These are phyloP conservation scores for Passer montanus DNA, from an alignment of 2,113 vertebrate genomes.

Conservation along the genomic window DNA sequence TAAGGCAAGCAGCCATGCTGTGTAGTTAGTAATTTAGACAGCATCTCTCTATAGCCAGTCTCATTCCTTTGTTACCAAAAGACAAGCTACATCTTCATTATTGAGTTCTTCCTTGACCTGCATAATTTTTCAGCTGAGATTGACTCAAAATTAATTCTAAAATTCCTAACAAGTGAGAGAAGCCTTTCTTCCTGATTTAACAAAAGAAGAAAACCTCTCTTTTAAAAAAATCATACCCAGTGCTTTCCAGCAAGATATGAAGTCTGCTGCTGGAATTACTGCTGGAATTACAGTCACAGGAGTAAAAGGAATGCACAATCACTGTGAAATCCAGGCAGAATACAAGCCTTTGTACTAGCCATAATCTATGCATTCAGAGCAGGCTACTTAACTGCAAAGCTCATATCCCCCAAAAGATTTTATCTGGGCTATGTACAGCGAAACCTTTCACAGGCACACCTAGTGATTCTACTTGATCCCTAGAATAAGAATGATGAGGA, in stretches of 20 bases:
- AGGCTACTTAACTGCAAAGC: background rate
- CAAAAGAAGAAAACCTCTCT: background rate
- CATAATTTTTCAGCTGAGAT: background rate
- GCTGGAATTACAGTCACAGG: background rate
- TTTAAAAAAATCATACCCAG: background rate
- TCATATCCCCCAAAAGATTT: background rate
- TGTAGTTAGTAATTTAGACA: background rate
- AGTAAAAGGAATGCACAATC: background rate
- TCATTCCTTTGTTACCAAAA: background rate
- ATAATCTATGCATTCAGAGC: background rate
- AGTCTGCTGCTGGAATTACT: background rate
- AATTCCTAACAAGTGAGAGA: background rate
- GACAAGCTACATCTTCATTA: background rate
- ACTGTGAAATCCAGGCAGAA: background rate
- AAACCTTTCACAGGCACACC: background rate
- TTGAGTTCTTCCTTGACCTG: background rate
- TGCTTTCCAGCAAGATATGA: background rate
- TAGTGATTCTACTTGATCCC: background rate
- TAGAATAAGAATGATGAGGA: conserved; percentile 8
- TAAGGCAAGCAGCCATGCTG: background rate
- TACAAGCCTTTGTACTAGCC: background rate
- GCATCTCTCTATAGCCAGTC: background rate
- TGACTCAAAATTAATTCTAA: background rate
- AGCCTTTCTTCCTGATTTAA: background rate
- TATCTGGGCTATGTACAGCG: background rate